Base-by-base conservation (phyloP, 30 jellyfish, hydroid and myxozoan genomes). In the Chironex yamaguchii region DNA sequence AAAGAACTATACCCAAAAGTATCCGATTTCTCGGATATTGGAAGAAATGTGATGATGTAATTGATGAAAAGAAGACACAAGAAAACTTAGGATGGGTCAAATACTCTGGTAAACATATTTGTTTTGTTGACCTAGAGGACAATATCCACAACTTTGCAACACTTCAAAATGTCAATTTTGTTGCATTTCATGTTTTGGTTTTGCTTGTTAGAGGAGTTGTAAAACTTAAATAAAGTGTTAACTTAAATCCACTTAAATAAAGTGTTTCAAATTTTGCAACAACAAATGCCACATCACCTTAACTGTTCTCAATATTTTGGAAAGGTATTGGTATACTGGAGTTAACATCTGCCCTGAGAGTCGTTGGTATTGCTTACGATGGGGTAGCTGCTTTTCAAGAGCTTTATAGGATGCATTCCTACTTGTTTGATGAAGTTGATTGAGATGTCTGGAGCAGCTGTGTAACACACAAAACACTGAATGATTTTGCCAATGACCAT, bases 291-390 rank as follows among this genome's bases (percentile, higher is more conserved):
- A 66, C 58, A 66, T 4, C 79, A 17, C 26, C 30, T 30, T 63
- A 66, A 29, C 63, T 66, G 63, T 29, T 12, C 28, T 63, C 79
- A 25, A 25, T 66, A 30, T 66, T 66, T 66, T 66, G 79, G 67
- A 66, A 66, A 66, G 79, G 17, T 22, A n/a, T 6, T 4, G 30
- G 79, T 63, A 66, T 66, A 2, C 28, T 25, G 9, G 79, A 66
- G 30, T 25, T 22, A 3, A 66, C 26, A 66, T 66, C 65, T n/a
- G n/a, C n/a, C n/a, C 67, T 3, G 30, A 62, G 28, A 65, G 91
- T 79, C 65, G 75, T 33, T 20, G 89, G 75, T 14, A 73, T 79
- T 28, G 65, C 91, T 2, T 4, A 84, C 29, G 89, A 52, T 76
- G 86, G 87, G 29, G 89, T 84, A 21, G 42, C 87, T 14, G 62